These are phyloP conservation scores for Tanytarsus gracilentus DNA, from an alignment of 2,888 invertebrate species.

Conservation along the genomic window DNA sequence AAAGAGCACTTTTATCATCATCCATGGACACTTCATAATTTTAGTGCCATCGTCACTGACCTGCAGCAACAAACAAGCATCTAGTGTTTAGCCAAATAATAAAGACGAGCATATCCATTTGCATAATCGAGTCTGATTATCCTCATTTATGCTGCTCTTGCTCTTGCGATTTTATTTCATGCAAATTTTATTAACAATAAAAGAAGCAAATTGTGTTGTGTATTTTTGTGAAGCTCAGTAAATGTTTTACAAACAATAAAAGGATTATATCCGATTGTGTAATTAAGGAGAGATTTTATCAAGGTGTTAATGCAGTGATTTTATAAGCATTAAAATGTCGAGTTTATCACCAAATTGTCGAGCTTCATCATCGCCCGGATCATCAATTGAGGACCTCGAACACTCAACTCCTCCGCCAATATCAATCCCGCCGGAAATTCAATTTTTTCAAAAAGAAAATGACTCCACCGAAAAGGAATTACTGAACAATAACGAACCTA, in stretches of 20 bases:
- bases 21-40: conserved; percentile 17
- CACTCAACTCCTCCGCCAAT: conserved; percentile 23
- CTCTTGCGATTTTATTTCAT: neutral
- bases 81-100: conserved; percentile 15
- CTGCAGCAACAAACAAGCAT: conserved; percentile 15
- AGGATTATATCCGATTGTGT: conserved; percentile 14
- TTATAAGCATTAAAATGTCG: conserved; percentile 3
- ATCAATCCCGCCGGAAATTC: conserved; percentile 26
- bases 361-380: conserved; percentile 5
- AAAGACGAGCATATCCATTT: conserved; percentile 23
- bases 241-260: neutral
- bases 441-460: conserved; percentile 23
- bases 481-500: neutral
- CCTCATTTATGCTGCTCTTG: neutral
- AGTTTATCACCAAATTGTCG: conserved; percentile 17
- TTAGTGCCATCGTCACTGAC: conserved; percentile 28
- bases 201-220: neutral
- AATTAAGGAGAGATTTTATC: neutral
- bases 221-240: neutral
- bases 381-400: conserved; percentile 20
- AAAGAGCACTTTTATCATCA: neutral
- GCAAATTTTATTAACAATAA: conserved; percentile 12
- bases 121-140: conserved; percentile 24
- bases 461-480: conserved; percentile 4
- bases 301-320: conserved; percentile 7